Evolutionary conservation across 2,113 vertebrate genomes (phyloP).

Genomic region (Corythornis vintsioides): DNA sequence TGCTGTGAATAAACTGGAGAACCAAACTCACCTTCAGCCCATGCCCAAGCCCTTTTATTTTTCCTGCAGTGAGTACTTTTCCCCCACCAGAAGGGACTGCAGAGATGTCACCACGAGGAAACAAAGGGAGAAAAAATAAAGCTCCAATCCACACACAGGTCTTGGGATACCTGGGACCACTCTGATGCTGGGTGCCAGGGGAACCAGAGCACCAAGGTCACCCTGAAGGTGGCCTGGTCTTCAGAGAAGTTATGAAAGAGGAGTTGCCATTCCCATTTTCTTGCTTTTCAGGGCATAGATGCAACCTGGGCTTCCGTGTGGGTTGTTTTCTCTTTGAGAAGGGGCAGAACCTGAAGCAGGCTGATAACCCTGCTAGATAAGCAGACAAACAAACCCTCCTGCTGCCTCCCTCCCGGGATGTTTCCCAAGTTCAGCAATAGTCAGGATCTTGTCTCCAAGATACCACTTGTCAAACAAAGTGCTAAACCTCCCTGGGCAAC

Average conservation of each 20-base stretch:
- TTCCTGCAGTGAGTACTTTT: background rate
- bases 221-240: rapidly evolving
- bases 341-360: background rate
- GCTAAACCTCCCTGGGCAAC: background rate
- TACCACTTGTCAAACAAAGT: background rate
- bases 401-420: background rate
- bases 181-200: rapidly evolving
- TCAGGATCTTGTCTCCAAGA: background rate
- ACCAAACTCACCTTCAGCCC: background rate
- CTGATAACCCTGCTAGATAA: background rate
- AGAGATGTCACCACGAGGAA: background rate
- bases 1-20: background rate
- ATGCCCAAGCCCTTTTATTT: background rate
- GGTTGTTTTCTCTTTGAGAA: background rate
- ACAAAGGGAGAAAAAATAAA: background rate
- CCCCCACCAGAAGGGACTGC: background rate
- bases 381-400: too few species aligned
- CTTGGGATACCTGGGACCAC: background rate
- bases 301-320: background rate
- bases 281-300: background rate
- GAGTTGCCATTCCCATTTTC: background rate
- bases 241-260: background rate
- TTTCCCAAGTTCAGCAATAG: background rate
- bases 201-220: background rate
- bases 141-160: background rate